phyloP scores from a whole-genome alignment of 1,140 invertebrate species.

The Holotrichia oblita region DNA sequence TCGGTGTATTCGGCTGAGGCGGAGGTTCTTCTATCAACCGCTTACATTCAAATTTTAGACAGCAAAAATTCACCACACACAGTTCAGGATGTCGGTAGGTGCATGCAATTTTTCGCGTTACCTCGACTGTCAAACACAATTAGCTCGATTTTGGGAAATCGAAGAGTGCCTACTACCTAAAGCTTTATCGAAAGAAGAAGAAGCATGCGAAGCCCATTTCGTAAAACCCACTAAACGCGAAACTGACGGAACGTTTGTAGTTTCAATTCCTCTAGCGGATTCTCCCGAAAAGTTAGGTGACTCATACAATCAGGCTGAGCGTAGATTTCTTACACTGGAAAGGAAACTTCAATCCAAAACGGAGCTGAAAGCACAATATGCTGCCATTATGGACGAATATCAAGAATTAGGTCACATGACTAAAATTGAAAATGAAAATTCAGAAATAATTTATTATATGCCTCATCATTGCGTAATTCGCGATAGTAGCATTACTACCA shows the following conservation, averaged over 20 bases:
- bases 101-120: not conserved
- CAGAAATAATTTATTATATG: constrained; percentile 51
- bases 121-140: constrained; percentile 3
- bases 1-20: not conserved
- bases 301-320: not conserved
- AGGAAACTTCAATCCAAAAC: not conserved
- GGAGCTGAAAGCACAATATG: not conserved
- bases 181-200: not conserved
- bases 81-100: not conserved
- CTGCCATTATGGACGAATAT: not conserved
- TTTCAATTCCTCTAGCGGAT: no score
- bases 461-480: constrained; percentile 60
- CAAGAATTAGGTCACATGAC: constrained; percentile 15
- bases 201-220: not conserved
- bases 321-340: not conserved
- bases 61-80: not conserved
- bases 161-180: not conserved
- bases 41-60: not conserved
- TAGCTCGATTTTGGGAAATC: not conserved
- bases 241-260: no score
- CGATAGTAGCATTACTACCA: constrained; percentile 51
- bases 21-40: not conserved
- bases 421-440: not conserved
- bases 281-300: not conserved
- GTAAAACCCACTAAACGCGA: not conserved